phyloP scores from a whole-genome alignment of 2,113 vertebrate species.

The Cairina moschata region DNA sequence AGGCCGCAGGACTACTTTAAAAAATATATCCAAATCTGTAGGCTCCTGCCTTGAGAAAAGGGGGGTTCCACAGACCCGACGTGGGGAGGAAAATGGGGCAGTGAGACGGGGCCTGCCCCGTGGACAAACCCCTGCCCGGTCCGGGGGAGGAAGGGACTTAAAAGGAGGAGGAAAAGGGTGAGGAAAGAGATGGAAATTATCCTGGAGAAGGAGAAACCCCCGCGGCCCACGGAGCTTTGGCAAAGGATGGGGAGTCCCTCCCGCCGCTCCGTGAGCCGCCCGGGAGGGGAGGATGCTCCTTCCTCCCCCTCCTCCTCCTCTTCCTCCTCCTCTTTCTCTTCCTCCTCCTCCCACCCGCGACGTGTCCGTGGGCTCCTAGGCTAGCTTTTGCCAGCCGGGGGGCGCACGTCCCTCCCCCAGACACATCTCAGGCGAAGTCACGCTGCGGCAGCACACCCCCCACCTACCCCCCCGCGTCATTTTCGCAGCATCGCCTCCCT shows the following conservation, averaged over 20 bases:
- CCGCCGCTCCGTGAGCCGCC: not conserved
- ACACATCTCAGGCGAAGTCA: not conserved
- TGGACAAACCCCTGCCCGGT: not conserved
- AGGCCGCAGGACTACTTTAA: not conserved
- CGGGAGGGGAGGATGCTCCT: not conserved
- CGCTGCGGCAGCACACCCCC: not conserved
- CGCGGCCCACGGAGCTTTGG: not conserved
- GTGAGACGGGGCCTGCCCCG: not conserved
- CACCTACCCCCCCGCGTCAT: too few species aligned
- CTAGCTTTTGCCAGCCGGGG: not conserved
- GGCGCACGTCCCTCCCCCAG: accelerated
- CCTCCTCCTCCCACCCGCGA: not conserved
- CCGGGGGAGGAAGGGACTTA: not conserved
- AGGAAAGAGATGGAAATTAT: not conserved
- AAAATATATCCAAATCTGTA: not conserved
- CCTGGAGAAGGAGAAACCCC: not conserved
- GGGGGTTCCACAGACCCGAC: not conserved
- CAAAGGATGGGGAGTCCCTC: too few species aligned
- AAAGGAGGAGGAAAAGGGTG: not conserved
- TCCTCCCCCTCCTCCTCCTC: not conserved
- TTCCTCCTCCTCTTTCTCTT: not conserved
- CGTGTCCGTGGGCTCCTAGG: not conserved
- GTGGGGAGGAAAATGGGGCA: not conserved
- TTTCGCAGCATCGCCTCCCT: not conserved
- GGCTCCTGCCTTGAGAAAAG: not conserved